A percentile compares a stretch with the other conserved stretches of the same genome.
phyloP scores from a whole-genome alignment of 1,140 invertebrate species.

The Drepana arcuata region DNA sequence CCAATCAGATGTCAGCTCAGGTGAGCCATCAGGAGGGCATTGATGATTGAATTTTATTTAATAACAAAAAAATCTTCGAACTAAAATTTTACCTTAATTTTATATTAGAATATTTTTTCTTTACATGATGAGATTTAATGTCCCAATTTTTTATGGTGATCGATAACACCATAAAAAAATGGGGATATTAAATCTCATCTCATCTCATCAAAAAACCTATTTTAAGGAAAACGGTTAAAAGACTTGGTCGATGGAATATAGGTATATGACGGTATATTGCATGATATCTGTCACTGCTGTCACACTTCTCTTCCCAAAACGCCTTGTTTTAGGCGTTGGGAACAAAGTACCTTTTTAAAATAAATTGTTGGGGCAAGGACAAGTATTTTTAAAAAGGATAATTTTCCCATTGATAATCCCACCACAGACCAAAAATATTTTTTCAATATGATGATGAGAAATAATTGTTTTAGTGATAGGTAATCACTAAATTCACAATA shows the following conservation, averaged over 20 bases:
- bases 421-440: not conserved
- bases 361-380: too few species aligned
- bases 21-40: too few species aligned
- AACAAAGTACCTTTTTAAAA: too few species aligned
- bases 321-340: too few species aligned
- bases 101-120: not conserved
- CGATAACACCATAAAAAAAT: not conserved
- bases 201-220: too few species aligned
- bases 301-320: too few species aligned
- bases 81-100: not conserved
- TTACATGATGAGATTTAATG: not conserved
- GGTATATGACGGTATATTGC: too few species aligned
- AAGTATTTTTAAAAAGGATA: not conserved
- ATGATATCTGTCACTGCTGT: too few species aligned
- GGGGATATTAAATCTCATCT: not conserved
- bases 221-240: too few species aligned
- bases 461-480: not conserved
- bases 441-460: too few species aligned
- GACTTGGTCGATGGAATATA: too few species aligned
- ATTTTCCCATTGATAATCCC: not conserved
- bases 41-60: too few species aligned
- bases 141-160: not conserved
- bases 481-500: not conserved
- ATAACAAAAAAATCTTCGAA: not conserved
- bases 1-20: constrained; percentile 79